These are phyloP conservation scores for Hemaris fuciformis DNA, from an alignment of 2,888 invertebrate genomes.

Conservation along the genomic window DNA sequence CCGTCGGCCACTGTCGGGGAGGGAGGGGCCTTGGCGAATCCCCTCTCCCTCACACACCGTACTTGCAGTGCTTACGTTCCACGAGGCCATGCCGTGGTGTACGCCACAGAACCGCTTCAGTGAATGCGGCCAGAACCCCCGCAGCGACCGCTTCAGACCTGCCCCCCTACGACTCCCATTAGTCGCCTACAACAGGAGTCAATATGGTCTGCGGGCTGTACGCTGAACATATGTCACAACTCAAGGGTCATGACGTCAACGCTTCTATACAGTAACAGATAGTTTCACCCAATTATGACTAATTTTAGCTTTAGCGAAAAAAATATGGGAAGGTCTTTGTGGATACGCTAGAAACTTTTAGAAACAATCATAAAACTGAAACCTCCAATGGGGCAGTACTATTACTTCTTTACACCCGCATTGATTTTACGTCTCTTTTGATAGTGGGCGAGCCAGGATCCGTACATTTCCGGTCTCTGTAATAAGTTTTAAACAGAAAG, in stretches of 20 bases:
- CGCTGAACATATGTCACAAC: not conserved
- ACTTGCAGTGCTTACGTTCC: not conserved
- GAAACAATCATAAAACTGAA: too few relatives aligned
- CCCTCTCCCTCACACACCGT: not conserved
- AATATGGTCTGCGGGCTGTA: not conserved
- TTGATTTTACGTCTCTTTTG: too few relatives aligned
- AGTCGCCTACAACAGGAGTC: not conserved
- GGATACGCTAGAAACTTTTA: too few relatives aligned
- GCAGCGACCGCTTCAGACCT: not conserved
- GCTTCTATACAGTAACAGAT: too few relatives aligned
- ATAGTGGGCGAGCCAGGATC: too few relatives aligned
- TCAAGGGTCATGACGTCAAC: not conserved
- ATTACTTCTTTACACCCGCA: too few relatives aligned
- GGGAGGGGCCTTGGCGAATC: not conserved
- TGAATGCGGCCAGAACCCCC: not conserved
- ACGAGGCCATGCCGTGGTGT: conserved; percentile 5
- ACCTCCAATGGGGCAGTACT: too few relatives aligned
- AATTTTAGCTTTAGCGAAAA: too few relatives aligned
- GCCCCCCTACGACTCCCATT: conserved; percentile 1
- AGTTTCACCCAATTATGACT: too few relatives aligned
- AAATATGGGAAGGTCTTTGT: too few relatives aligned
- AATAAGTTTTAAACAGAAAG: too few relatives aligned
- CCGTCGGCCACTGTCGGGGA: not conserved
- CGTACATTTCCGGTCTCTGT: too few relatives aligned
- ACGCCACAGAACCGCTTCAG: not conserved